A percentile compares a stretch with the other conserved stretches of the same genome.
These are phyloP conservation scores for Phocoena sinus DNA, from an alignment of 2,113 vertebrate species.

Conservation along the genomic window DNA sequence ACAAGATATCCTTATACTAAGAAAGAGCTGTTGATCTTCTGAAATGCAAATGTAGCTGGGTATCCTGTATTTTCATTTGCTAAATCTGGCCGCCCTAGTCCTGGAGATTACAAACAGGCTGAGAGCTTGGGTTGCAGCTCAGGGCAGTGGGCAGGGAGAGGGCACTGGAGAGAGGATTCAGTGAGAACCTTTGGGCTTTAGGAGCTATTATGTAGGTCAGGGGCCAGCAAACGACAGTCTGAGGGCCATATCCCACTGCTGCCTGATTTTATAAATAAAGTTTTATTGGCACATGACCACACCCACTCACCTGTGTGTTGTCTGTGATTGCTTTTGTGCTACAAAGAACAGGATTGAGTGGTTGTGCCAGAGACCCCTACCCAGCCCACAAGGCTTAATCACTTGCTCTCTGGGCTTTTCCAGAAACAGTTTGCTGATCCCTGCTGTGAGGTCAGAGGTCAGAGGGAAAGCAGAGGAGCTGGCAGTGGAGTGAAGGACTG, in stretches of 20 bases:
- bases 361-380: background rate
- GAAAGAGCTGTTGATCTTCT: background rate
- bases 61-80: background rate
- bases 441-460: background rate
- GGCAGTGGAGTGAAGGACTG: background rate
- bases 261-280: background rate
- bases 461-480: background rate
- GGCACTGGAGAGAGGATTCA: accelerated
- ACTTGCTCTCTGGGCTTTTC: background rate
- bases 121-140: background rate
- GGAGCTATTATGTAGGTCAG: background rate
- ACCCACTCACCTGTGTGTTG: accelerated
- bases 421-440: accelerated
- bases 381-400: background rate
- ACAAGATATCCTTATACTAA: background rate
- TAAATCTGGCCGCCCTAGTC: accelerated
- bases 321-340: background rate
- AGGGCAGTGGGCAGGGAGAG: accelerated
- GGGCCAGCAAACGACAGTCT: too few relatives aligned
- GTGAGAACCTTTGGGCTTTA: accelerated
- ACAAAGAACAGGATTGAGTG: background rate
- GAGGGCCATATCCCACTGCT: background rate
- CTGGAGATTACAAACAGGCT: background rate
- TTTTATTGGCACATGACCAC: background rate
- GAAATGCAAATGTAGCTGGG: background rate